Percentiles rank a stretch among this genome's conserved stretches.
These are phyloP conservation scores for Aurelia sp. DNA, from an alignment of 30 jellyfish, hydroid and myxozoan genomes.

Conservation along the genomic window DNA sequence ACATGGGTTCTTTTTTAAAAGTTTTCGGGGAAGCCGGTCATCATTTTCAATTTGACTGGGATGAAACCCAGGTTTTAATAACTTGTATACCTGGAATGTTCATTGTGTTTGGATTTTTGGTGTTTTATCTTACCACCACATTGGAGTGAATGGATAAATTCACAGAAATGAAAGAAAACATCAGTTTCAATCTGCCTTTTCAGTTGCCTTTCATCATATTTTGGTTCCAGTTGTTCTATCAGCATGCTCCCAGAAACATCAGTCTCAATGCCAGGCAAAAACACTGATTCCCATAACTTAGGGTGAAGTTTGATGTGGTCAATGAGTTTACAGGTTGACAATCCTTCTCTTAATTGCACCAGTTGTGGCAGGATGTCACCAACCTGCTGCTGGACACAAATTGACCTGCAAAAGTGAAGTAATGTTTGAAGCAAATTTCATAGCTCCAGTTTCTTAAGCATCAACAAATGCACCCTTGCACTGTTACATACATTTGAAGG, in stretches of 20 bases:
- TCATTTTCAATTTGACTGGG: no score
- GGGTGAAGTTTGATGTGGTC: conserved; percentile 34
- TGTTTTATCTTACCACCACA: conserved; percentile 17
- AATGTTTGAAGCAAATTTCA: background rate
- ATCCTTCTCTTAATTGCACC: conserved; percentile 16
- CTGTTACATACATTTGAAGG: no score
- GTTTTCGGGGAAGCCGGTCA: no score
- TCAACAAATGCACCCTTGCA: no score
- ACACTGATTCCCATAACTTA: conserved; percentile 4
- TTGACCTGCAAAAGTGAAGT: background rate
- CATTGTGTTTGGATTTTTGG: no score
- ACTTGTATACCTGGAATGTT: no score
- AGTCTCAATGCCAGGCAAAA: conserved; percentile 15
- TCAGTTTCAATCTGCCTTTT: conserved; percentile 19
- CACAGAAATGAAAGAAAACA: conserved; percentile 35
- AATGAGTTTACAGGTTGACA: conserved; percentile 13
- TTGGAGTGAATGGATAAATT: conserved; percentile 29
- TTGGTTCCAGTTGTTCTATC: conserved; percentile 24
- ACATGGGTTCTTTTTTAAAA: no score
- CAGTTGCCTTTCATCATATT: background rate
- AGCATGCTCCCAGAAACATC: conserved; percentile 5
- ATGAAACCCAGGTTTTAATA: no score
- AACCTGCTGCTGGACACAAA: conserved; percentile 29
- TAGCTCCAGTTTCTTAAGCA: no score
- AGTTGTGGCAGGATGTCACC: conserved; percentile 29